Evolutionary conservation across 2,113 vertebrate species (phyloP).

Genomic region (Xiphophorus maculatus): DNA sequence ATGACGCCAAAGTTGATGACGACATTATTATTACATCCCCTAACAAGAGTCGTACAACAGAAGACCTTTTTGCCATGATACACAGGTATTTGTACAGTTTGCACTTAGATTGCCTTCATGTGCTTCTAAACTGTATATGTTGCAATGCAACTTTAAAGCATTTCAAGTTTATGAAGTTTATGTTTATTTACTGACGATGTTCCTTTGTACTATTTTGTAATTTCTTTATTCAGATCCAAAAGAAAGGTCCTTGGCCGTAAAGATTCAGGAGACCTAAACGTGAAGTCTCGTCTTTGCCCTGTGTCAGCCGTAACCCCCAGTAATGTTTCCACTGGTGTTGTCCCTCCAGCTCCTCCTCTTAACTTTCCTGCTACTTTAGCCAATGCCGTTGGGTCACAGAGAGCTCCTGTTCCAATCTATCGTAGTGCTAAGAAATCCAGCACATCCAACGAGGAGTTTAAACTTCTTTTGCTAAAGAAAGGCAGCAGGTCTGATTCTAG

Average conservation of each 20-base stretch:
- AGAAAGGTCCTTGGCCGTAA: slow-evolving; percentile 97
- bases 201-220: background rate
- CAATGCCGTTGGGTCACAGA: slow-evolving; percentile 82
- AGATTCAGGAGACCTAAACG: slow-evolving; percentile 91
- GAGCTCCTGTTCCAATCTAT: slow-evolving; percentile 94
- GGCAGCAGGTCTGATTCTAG: slow-evolving; percentile 95
- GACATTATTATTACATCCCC: slow-evolving; percentile 92
- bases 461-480: slow-evolving; percentile 94
- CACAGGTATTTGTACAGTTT: slow-evolving; percentile 83
- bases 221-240: slow-evolving; percentile 87
- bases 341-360: slow-evolving; percentile 69
- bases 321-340: slow-evolving; percentile 73
- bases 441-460: slow-evolving; percentile 98
- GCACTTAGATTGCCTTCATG: background rate
- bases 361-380: slow-evolving; percentile 52
- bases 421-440: slow-evolving; percentile 96
- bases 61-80: slow-evolving; percentile 98
- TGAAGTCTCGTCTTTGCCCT: slow-evolving; percentile 85
- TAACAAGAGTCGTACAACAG: slow-evolving; percentile 95
- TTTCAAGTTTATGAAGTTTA: background rate
- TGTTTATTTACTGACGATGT: background rate
- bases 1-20: slow-evolving; percentile 89
- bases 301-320: slow-evolving; percentile 65
- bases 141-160: background rate
- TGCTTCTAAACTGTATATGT: background rate